Conservation (phyloP, 2,113 vertebrate species). For the Misgurnus mizolepis region DNA sequence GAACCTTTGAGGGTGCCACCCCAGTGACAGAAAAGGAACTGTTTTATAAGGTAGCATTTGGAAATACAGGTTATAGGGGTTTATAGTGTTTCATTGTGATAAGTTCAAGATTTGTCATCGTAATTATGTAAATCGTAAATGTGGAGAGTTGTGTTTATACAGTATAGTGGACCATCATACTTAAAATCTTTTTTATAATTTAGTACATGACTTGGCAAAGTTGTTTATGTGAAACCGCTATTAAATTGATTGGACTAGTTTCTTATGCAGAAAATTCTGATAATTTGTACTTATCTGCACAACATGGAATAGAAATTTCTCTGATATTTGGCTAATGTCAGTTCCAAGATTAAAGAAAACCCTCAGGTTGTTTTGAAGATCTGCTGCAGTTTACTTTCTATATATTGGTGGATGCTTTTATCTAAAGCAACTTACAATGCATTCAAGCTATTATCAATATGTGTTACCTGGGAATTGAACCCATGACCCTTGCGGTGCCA, state of each 20-base stretch:
- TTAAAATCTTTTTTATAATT: neutral
- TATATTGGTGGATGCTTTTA: neutral
- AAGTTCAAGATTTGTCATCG: neutral
- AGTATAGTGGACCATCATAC: neutral
- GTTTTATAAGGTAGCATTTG: too few relatives aligned
- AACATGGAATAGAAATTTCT: neutral
- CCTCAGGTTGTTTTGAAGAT: constrained; percentile 1
- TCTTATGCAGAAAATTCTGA: neutral
- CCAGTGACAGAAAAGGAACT: neutral
- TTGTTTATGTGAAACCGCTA: neutral
- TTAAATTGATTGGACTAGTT: constrained; percentile 5
- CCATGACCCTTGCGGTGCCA: too few relatives aligned
- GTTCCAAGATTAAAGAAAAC: constrained; percentile 6
- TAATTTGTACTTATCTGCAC: neutral
- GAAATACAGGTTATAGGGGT: neutral
- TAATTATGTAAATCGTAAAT: neutral
- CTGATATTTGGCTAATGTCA: neutral
- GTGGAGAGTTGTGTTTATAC: neutral
- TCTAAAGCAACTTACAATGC: too few relatives aligned
- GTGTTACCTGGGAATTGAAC: too few relatives aligned
- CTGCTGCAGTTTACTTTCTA: neutral
- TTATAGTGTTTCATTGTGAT: neutral
- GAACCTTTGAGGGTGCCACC: neutral
- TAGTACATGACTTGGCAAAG: neutral
- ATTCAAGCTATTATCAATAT: too few relatives aligned